Base-by-base conservation (phyloP, 2,888 invertebrate genomes). In the Eristalinus aeneus region DNA sequence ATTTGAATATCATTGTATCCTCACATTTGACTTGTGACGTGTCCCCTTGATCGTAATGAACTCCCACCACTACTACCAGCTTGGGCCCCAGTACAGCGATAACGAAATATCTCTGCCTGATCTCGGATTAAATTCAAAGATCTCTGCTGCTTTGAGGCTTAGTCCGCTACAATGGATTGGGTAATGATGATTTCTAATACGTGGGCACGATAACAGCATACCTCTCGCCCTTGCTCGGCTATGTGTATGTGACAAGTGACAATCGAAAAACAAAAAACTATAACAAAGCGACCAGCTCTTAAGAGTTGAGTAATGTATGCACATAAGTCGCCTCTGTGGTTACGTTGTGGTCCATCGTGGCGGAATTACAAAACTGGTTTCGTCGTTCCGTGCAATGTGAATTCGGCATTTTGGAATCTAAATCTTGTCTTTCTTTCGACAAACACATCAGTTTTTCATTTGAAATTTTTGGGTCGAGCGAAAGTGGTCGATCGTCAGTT, bases 381-480 rank as follows among this genome's bases (percentile, higher is more conserved):
- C 20, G 6, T 1, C 22, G 8, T 65, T 74, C 60, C 63, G 31
- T 61, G 60, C 32, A 54, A 71, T 67, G 27, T 65, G 8, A 75
- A 79, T 75, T 46, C 36, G 36, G 46, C 61, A 32, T 71, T 46
- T 11, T 8, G 6, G 56, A 85, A 80, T 72, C 54, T 32, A 56
- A 74, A 69, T 67, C 56, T 73, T 76, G 65, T 79, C 68, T 67
- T 84, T 80, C 73, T 72, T 76, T 75, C 27, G 67, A 75, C 46
- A 31, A 64, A 64, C 8, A 16, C n/a, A 16, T n/a, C 2, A 4
- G 3, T n/a, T 63, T 68, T 78, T 72, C 23, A 10, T 36, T 56
- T 23, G 56, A 56, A 23, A 54, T 56, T 80, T 80, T 80, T 69
- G 73, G 85, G 85, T 77, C 76, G 80, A 77, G 85, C 85, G 85